A percentile compares a stretch with the other conserved stretches of the same genome.
Conservation (phyloP, 2,113 vertebrate species). For the Oryzias woworae region DNA sequence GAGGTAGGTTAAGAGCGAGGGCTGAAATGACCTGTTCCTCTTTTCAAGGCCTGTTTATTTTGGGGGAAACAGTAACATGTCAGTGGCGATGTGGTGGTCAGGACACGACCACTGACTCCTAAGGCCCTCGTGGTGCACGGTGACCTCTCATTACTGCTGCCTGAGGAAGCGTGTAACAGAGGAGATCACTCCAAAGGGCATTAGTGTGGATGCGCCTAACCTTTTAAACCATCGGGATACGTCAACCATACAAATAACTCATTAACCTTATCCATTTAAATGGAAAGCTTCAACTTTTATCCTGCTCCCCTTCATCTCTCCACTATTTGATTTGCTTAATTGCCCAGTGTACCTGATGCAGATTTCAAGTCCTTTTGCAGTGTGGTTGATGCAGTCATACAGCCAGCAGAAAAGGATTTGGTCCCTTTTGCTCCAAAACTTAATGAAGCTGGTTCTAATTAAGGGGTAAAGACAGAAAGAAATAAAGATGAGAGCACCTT, state of each 20-base stretch:
- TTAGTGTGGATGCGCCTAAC: slow-evolving; percentile 75
- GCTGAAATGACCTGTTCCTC: slow-evolving; percentile 53
- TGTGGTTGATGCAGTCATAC: slow-evolving; percentile 35
- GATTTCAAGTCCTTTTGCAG: slow-evolving; percentile 63
- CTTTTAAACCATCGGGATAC: slow-evolving; percentile 78
- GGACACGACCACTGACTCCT: slow-evolving; percentile 37
- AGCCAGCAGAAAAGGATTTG: slow-evolving; percentile 39
- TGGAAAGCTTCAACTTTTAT: slow-evolving; percentile 68
- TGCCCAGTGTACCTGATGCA: slow-evolving; percentile 66
- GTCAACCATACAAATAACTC: slow-evolving; percentile 85
- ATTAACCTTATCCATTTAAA: slow-evolving; percentile 85
- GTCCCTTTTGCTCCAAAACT: slow-evolving; percentile 36
- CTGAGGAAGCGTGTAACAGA: slow-evolving; percentile 73
- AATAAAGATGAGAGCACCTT: slow-evolving; percentile 29
- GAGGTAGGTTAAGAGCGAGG: slow-evolving; percentile 49
- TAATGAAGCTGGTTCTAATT: slow-evolving; percentile 45
- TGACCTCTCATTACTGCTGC: slow-evolving; percentile 79
- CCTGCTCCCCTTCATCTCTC: slow-evolving; percentile 30
- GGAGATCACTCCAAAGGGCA: slow-evolving; percentile 78
- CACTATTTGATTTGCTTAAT: slow-evolving; percentile 76
- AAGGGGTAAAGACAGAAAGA: slow-evolving; percentile 15
- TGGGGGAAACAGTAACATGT: slow-evolving; percentile 60
- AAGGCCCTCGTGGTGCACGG: slow-evolving; percentile 51
- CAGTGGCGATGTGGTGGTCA: slow-evolving; percentile 45
- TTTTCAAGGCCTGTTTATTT: slow-evolving; percentile 62